A percentile compares a stretch with the other conserved stretches of the same genome.
These are phyloP conservation scores for Ispidina lecontei DNA, from an alignment of 2,797 vertebrate species.

Conservation along the genomic window DNA sequence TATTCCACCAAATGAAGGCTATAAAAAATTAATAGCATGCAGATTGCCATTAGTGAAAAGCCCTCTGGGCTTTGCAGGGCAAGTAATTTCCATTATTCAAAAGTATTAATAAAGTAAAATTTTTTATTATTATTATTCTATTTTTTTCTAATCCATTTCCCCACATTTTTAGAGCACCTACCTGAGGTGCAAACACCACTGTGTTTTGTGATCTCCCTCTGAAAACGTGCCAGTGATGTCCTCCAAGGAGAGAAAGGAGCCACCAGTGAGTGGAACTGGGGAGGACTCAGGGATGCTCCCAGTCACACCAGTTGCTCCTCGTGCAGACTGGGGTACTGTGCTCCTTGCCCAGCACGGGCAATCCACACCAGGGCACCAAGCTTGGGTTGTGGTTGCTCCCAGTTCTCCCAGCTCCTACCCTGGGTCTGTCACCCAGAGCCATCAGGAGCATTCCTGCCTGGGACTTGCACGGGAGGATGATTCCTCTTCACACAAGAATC, in stretches of 20 bases:
- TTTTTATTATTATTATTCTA: too few species aligned
- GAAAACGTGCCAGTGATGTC: background rate
- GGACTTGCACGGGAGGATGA: accelerated
- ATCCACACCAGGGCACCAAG: background rate
- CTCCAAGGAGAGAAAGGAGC: background rate
- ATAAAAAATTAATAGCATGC: constrained; percentile 50
- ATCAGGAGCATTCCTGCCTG: accelerated
- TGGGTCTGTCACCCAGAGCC: accelerated
- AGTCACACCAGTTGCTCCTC: background rate
- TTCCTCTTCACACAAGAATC: background rate
- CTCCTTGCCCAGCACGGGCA: accelerated
- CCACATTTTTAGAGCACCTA: background rate
- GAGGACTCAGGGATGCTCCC: background rate
- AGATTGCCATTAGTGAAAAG: constrained; percentile 25
- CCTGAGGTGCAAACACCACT: accelerated
- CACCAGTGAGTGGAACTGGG: accelerated
- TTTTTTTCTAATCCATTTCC: background rate
- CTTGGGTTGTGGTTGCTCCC: background rate
- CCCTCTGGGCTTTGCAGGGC: background rate
- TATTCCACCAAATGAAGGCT: constrained; percentile 20
- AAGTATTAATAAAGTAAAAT: background rate
- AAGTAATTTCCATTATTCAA: background rate
- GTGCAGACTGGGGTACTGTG: accelerated
- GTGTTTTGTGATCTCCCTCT: background rate
- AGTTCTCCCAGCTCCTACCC: background rate